Base-by-base conservation (phyloP, 1,140 invertebrate genomes). In the Pogonognathellus flavescens region DNA sequence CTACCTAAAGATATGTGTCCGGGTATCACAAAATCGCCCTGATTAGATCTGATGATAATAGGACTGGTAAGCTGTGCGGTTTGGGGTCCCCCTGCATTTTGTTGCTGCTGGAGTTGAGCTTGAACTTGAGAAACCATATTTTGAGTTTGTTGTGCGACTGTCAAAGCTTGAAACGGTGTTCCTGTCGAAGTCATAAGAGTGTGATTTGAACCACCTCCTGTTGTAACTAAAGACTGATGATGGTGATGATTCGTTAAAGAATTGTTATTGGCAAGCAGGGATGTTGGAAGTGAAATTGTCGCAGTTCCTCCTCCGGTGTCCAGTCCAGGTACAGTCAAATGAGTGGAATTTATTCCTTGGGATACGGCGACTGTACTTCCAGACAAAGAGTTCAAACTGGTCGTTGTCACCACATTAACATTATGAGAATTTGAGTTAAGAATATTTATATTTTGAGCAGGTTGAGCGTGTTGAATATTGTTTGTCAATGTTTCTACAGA, bases 21-120 rank as follows among this genome's bases (percentile, higher is more conserved):
- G 25, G 87, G 87, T 81, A 86, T 84, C 76, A 88, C 70, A 84
- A 87, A 87, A 59, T 88, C 86, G 52, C 86, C 86, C 49, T 86
- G 80, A 22, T 83, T 41, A 55, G 87, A 88, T 25, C 87, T 81
- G 53, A 88, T 87, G 49, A 88, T 84, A 41, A 88, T 85, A 66
- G 88, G 88, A 50, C 84, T 84, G 25, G 87, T 62, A 22, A 84
- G 57, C 25, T 84, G 83, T 72, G 53, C 31, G n/a, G 62, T 57
- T 25, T 59, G 83, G 16, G 66, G 18, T 84, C 53, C 60, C 57
- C 16, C 55, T n/a, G 83, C 14, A 72, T 18, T 80, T 70, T 84
- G 82, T 22, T 83, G 80, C n/a, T 87, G 86, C 22, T 41, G 31
- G 31, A 60, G 49, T 57, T 86, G 83, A 84, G 31, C 53, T 57